These are phyloP conservation scores for Melinopterus prodromus DNA, from an alignment of 2,888 invertebrate genomes.

Conservation along the genomic window DNA sequence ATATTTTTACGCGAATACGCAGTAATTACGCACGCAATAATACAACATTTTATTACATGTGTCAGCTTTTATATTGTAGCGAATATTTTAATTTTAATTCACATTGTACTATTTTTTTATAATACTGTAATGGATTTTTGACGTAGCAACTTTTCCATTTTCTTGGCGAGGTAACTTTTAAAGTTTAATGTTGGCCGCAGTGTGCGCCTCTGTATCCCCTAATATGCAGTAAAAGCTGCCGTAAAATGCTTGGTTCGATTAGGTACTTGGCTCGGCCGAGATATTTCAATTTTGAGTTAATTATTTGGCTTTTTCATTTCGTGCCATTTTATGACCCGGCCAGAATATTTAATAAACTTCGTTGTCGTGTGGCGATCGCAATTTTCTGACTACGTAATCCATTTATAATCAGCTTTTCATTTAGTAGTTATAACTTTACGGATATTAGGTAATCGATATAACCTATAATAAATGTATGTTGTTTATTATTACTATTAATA, in stretches of 20 bases:
- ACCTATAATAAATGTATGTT: too few species aligned
- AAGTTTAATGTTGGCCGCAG: not conserved
- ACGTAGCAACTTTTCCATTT: not conserved
- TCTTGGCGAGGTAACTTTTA: not conserved
- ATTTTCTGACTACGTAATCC: too few species aligned
- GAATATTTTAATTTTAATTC: not conserved
- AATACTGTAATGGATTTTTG: not conserved
- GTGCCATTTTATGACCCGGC: not conserved
- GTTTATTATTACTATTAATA: too few species aligned
- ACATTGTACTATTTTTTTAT: not conserved
- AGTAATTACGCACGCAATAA: not conserved
- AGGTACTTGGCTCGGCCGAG: not conserved
- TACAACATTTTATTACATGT: not conserved
- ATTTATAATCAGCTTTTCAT: too few species aligned
- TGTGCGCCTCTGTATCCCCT: not conserved
- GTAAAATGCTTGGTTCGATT: not conserved
- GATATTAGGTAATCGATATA: too few species aligned
- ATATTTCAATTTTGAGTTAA: not conserved
- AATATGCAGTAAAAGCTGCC: conserved; percentile 4
- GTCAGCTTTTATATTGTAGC: not conserved
- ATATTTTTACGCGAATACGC: not conserved
- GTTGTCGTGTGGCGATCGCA: too few species aligned
- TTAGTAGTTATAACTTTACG: too few species aligned
- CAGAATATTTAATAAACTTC: too few species aligned
- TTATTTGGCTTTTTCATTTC: not conserved